Evolutionary conservation across 2,113 vertebrate species (phyloP).

Genomic region (Eurypyga helias): DNA sequence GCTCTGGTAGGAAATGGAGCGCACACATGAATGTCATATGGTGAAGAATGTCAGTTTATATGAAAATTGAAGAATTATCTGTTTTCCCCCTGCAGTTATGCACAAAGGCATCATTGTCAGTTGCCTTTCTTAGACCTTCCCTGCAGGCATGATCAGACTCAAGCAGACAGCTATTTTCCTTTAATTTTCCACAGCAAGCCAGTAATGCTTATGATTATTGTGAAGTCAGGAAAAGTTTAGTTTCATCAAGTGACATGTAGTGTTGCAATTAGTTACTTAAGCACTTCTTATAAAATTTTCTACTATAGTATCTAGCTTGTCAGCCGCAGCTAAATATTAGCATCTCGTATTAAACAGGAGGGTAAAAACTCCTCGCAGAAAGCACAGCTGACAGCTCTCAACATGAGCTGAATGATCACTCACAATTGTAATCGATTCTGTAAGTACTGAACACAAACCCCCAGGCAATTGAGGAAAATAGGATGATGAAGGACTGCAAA

Average conservation of each 20-base stretch:
- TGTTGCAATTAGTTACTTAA: slow-evolving; percentile 81
- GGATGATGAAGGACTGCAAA: slow-evolving; percentile 87
- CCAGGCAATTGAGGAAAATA: slow-evolving; percentile 85
- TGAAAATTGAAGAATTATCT: slow-evolving; percentile 66
- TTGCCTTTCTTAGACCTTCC: slow-evolving; percentile 76
- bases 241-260: slow-evolving; percentile 80
- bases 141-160: slow-evolving; percentile 79
- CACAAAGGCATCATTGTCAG: slow-evolving; percentile 75
- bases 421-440: slow-evolving; percentile 88
- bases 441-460: slow-evolving; percentile 84
- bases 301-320: slow-evolving; percentile 65
- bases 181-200: slow-evolving; percentile 81
- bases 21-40: neutral
- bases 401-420: slow-evolving; percentile 88
- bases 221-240: slow-evolving; percentile 84
- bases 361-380: slow-evolving; percentile 72
- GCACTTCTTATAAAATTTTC: slow-evolving; percentile 73
- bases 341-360: slow-evolving; percentile 74
- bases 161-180: slow-evolving; percentile 79
- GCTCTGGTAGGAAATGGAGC: neutral
- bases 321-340: slow-evolving; percentile 78
- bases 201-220: slow-evolving; percentile 84
- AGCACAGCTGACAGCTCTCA: slow-evolving; percentile 83
- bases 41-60: slow-evolving; percentile 59
- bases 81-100: slow-evolving; percentile 61